These are phyloP conservation scores for Mycteria americana DNA, from an alignment of 2,797 vertebrate genomes.

Conservation along the genomic window DNA sequence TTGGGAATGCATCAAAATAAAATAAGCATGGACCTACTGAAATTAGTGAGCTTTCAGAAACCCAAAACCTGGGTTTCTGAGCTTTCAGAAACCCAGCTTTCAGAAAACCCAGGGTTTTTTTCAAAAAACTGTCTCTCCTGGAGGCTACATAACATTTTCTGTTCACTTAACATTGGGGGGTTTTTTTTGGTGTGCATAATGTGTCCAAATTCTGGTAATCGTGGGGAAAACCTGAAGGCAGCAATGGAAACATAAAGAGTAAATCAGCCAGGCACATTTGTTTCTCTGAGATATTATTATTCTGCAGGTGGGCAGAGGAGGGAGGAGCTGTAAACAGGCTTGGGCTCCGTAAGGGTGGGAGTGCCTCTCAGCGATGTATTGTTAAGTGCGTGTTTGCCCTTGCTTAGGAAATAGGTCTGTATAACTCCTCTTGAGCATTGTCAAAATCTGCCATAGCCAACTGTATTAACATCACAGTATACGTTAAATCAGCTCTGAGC, in stretches of 20 bases:
- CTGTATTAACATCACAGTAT: neutral
- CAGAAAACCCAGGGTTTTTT: too few species aligned
- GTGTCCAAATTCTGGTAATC: neutral
- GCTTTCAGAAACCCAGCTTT: neutral
- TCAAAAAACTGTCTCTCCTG: neutral
- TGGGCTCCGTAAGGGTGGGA: too few species aligned
- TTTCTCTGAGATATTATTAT: neutral
- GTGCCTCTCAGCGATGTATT: rapidly evolving
- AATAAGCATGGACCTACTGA: neutral
- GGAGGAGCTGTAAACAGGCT: neutral
- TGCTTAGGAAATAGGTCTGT: neutral
- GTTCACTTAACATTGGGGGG: neutral
- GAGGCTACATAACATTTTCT: neutral
- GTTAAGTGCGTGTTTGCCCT: neutral
- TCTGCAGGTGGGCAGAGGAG: neutral
- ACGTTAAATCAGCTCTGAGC: neutral
- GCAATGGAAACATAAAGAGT: neutral
- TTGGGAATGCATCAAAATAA: neutral
- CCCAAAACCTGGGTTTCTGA: too few species aligned
- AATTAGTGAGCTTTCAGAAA: neutral
- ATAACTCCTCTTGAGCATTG: neutral
- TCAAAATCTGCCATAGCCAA: neutral
- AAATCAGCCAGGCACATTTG: neutral
- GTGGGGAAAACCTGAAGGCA: neutral
- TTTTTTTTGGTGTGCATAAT: neutral